phyloP scores from a whole-genome alignment of 2,888 invertebrate species.

The Zeuzera pyrina region DNA sequence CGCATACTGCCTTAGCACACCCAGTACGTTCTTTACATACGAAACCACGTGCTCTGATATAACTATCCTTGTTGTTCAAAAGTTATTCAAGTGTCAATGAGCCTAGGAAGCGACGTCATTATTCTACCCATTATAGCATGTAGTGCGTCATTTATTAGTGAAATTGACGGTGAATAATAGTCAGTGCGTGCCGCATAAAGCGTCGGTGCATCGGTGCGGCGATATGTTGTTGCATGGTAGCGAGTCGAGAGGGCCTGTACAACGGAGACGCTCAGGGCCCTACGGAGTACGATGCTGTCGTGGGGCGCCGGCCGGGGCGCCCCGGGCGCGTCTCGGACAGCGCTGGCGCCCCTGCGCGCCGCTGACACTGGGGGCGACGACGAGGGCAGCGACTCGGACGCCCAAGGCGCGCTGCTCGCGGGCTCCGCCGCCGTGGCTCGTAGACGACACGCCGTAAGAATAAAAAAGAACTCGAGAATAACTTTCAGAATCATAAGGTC shows the following conservation, averaged over 20 bases:
- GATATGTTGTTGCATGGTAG: slow-evolving; percentile 66
- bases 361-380: slow-evolving; percentile 21
- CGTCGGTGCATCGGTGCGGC: slow-evolving; percentile 42
- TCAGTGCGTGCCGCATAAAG: slow-evolving; percentile 32
- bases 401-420: slow-evolving; percentile 50
- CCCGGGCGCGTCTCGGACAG: slow-evolving; percentile 36
- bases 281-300: slow-evolving; percentile 66
- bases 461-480: slow-evolving; percentile 59
- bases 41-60: slow-evolving; percentile 33
- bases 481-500: slow-evolving; percentile 57
- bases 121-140: slow-evolving; percentile 16
- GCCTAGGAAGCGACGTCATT: slow-evolving; percentile 24
- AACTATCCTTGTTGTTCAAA: too few species aligned
- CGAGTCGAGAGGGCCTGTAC: slow-evolving; percentile 56
- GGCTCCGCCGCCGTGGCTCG: slow-evolving; percentile 57
- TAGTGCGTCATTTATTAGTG: slow-evolving; percentile 19
- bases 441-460: slow-evolving; percentile 61
- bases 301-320: slow-evolving; percentile 44
- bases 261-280: slow-evolving; percentile 68
- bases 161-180: slow-evolving; percentile 34
- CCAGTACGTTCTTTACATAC: slow-evolving; percentile 26
- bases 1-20: slow-evolving; percentile 23
- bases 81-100: too few species aligned
- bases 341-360: slow-evolving; percentile 21
- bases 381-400: slow-evolving; percentile 38